Evolutionary conservation across 92 coral and sea anemone species (phyloP), one percentile per base, ranked within the genome.

Genomic region (Scolanthus callimorphus): DNA sequence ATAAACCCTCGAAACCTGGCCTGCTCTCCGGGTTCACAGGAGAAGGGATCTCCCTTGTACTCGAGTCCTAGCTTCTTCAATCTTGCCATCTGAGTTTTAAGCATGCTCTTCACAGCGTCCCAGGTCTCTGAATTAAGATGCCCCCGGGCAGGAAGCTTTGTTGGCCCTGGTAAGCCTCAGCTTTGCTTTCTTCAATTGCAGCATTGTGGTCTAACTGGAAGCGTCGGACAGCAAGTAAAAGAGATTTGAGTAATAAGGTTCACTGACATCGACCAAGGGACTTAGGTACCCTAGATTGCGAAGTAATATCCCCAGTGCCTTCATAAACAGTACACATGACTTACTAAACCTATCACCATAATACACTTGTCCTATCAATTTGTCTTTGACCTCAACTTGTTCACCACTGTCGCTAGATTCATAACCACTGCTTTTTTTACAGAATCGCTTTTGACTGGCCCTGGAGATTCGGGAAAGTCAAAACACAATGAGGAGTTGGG

Each of bases 161-260:
- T 34, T 34, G n/a, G n/a, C n/a, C 15, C 41, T 34, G 41, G 41
- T n/a, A n/a, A n/a, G n/a, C n/a, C n/a, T n/a, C n/a, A n/a, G n/a
- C n/a, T n/a, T n/a, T n/a, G n/a, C n/a, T n/a, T 12, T 17, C 11
- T 25, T 24, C 17, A 25, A 39, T 45, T 6, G 55, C 59, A 39
- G 65, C 29, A 63, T 86, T 86, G 66, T 76, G 64, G 19, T 86
- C 89, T 0, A 31, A 50, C 51, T 86, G 95, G 63, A 86, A 86
- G 43, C 57, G 73, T 39, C 63, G 71, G 28, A 86, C 82, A 2
- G 95, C 75, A 19, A 67, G 49, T 37, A 74, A 63, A 43, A 86
- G 20, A 77, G 68, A 47, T 82, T 79, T 1, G 77, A 71, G 59
- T 76, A 86, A 13, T 49, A 27, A n/a, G 57, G 75, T 10, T 68